Base-by-base conservation (phyloP, 2,888 invertebrate species). In the Euzophera pinguis region DNA sequence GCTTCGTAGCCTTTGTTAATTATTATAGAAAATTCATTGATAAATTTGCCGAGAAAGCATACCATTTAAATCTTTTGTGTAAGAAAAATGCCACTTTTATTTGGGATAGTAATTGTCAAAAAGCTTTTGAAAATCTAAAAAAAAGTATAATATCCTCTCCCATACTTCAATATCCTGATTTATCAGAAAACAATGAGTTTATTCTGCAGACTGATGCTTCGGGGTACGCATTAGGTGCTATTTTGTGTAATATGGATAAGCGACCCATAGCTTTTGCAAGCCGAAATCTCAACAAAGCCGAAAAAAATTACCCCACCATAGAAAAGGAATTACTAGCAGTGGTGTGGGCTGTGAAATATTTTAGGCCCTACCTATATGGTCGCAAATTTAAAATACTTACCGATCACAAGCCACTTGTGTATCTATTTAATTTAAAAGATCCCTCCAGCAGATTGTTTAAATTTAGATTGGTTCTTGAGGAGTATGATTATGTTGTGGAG, bases 11-110 rank as follows among this genome's bases (percentile, higher is more conserved):
- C 6, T 39, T 39, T 10, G 16, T 16, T 13, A 14, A 39, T 9
- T 39, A 39, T 16, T 39, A 39, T 45, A 54, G 60, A 35, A 55
- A 55, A 17, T 60, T 58, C 34, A 54, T 59, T n/a, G 29, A 50
- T 9, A 50, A 60, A 10, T 35, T 35, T 35, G 35, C 35, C 5
- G 3, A 35, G 10, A 35, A 8, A 10, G 5, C 35, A 3, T 10
- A 35, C 10, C 35, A 6, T 35, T 10, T 35, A 10, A 35, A 35
- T 35, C 7, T 10, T 5, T 10, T 35, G 3, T 35, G 9, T 35
- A 35, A 10, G 35, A 35, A 35, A 35, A 35, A 35, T 35, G 10
- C n/a, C 5, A 6, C 5, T 8, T 35, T 35, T 10, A 3, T 10
- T 35, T 35, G 35, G 35, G 35, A 35, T 35, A 10, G n/a, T 35